phyloP scores from a whole-genome alignment of 2,888 invertebrate genomes.

The Phaonia tiefii region DNA sequence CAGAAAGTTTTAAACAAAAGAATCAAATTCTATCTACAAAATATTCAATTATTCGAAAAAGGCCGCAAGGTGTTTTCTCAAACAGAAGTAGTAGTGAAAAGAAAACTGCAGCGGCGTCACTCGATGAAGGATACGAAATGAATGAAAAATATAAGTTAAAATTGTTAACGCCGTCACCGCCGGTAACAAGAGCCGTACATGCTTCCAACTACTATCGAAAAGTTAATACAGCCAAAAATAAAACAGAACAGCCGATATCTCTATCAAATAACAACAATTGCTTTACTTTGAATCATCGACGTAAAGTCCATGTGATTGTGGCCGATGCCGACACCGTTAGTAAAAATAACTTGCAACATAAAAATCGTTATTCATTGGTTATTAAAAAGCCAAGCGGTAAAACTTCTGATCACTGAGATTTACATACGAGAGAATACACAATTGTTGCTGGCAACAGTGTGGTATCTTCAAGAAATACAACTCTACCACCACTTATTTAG shows the following conservation, averaged over 20 bases:
- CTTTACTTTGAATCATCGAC: neutral
- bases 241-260: neutral
- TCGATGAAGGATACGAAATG: neutral
- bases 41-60: slow-evolving; percentile 56
- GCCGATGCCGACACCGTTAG: neutral
- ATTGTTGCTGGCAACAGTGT: slow-evolving; percentile 61
- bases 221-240: slow-evolving; percentile 40
- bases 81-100: neutral
- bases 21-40: slow-evolving; percentile 61
- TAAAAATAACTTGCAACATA: slow-evolving; percentile 18
- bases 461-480: slow-evolving; percentile 17
- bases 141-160: slow-evolving; percentile 24
- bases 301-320: slow-evolving; percentile 22
- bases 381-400: slow-evolving; percentile 16
- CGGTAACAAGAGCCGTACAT: slow-evolving; percentile 2
- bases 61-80: neutral
- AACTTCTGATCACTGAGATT: neutral
- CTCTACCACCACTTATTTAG: neutral
- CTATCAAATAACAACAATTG: too few species aligned
- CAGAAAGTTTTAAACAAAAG: slow-evolving; percentile 45
- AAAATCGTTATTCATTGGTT: slow-evolving; percentile 29
- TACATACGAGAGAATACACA: slow-evolving; percentile 17
- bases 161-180: slow-evolving; percentile 4
- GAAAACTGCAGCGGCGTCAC: too few species aligned
- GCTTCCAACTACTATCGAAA: slow-evolving; percentile 53